Evolutionary conservation across 2,113 vertebrate species (phyloP).

Genomic region (Apteryx owenii): DNA sequence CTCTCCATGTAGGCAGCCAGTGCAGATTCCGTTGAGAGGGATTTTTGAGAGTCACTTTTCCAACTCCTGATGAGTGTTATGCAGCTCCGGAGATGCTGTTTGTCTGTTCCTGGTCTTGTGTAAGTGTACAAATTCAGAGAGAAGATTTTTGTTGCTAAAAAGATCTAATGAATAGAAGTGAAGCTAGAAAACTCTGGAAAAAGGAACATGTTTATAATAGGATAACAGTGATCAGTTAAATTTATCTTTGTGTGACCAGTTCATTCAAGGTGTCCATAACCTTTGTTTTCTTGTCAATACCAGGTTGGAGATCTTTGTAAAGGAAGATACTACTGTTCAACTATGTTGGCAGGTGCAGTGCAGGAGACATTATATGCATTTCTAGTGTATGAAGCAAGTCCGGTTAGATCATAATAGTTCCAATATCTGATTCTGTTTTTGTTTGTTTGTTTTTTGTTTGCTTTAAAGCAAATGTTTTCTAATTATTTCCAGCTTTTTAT

Average conservation of each 20-base stretch:
- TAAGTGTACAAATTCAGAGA: neutral
- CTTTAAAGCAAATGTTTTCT: neutral
- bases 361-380: neutral
- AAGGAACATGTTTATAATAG: neutral
- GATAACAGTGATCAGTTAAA: neutral
- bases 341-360: neutral
- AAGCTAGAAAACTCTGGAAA: neutral
- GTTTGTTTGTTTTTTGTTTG: neutral
- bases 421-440: neutral
- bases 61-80: neutral
- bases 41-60: neutral
- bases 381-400: neutral
- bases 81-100: neutral
- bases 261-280: neutral
- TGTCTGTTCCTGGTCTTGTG: neutral
- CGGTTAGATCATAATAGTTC: neutral
- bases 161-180: neutral
- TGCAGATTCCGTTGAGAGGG: neutral
- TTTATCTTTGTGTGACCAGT: neutral
- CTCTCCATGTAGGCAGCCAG: accelerated
- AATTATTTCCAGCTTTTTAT: neutral
- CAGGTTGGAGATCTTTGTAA: neutral
- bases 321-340: neutral
- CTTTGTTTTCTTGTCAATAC: neutral
- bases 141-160: neutral